Evolutionary conservation across 2,888 invertebrate species (phyloP).

Genomic region (Vesta saturnalis): DNA sequence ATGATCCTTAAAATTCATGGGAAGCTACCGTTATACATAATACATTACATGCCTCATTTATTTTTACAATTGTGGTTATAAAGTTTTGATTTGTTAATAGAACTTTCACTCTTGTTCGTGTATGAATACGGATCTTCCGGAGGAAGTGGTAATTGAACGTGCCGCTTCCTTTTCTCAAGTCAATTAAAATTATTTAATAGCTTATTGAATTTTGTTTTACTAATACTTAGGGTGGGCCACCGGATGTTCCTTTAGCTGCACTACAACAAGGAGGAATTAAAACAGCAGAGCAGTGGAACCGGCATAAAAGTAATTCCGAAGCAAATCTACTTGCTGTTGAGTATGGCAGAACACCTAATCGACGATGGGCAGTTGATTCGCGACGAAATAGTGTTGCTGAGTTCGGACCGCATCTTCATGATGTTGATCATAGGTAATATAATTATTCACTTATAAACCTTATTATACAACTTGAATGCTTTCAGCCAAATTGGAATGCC

Average conservation of each 20-base stretch:
- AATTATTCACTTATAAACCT: not conserved
- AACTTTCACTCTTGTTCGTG: slow-evolving; percentile 19
- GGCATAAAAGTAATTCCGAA: slow-evolving; percentile 82
- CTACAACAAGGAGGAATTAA: slow-evolving; percentile 76
- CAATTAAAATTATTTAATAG: not conserved
- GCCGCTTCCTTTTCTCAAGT: slow-evolving; percentile 11
- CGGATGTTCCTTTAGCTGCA: slow-evolving; percentile 69
- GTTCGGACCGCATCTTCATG: slow-evolving; percentile 62
- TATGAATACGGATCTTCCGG: slow-evolving; percentile 21
- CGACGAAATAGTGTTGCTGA: slow-evolving; percentile 71
- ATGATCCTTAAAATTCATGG: slow-evolving; percentile 21
- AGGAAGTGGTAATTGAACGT: slow-evolving; percentile 1
- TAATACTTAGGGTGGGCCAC: slow-evolving; percentile 24
- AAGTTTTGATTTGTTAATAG: slow-evolving; percentile 16
- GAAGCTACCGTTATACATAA: slow-evolving; percentile 29
- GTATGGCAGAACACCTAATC: slow-evolving; percentile 58
- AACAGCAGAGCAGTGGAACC: slow-evolving; percentile 53
- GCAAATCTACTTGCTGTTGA: slow-evolving; percentile 81
- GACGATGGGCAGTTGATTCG: slow-evolving; percentile 57
- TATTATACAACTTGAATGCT: slow-evolving; percentile 17
- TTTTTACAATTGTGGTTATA: slow-evolving; percentile 20
- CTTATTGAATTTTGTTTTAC: slow-evolving; percentile 2
- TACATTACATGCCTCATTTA: slow-evolving; percentile 47
- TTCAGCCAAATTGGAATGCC: slow-evolving; percentile 63
- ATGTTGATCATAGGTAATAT: slow-evolving; percentile 65